phyloP scores from a whole-genome alignment of 1,140 invertebrate genomes.

The Drosophila willistoni region DNA sequence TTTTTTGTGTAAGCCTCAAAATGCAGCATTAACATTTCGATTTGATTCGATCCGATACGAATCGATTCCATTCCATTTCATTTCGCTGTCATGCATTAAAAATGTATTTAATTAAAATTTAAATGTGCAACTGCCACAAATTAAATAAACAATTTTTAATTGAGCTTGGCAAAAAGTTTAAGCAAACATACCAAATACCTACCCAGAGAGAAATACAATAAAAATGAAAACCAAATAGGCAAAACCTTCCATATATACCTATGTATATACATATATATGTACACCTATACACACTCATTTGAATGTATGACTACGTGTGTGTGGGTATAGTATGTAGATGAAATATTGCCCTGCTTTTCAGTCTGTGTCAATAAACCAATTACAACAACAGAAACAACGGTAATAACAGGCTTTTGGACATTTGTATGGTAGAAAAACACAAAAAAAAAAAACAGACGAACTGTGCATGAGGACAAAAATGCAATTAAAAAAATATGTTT shows the following conservation, averaged over 20 bases:
- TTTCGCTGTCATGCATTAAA: conserved; percentile 57
- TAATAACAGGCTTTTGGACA: conserved; percentile 20
- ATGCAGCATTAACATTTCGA: conserved; percentile 43
- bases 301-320: neutral
- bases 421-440: conserved; percentile 26
- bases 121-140: conserved; percentile 72
- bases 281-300: conserved; percentile 5
- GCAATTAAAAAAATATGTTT: conserved; percentile 76
- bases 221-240: conserved; percentile 17
- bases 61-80: conserved; percentile 51
- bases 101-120: conserved; percentile 77
- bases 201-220: conserved; percentile 4
- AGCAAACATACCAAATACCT: conserved; percentile 56
- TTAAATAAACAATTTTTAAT: conserved; percentile 80
- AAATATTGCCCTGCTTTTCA: conserved; percentile 59
- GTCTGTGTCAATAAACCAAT: conserved; percentile 73
- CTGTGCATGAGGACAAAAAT: conserved; percentile 63
- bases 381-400: conserved; percentile 57
- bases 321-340: conserved; percentile 30
- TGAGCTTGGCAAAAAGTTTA: conserved; percentile 73
- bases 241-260: conserved; percentile 25
- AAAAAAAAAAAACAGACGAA: conserved; percentile 35
- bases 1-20: neutral
- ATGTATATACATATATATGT: no score
- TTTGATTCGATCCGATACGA: conserved; percentile 17